Evolutionary conservation across 2,888 invertebrate species (phyloP).

Genomic region (Himalopsyche anomala): DNA sequence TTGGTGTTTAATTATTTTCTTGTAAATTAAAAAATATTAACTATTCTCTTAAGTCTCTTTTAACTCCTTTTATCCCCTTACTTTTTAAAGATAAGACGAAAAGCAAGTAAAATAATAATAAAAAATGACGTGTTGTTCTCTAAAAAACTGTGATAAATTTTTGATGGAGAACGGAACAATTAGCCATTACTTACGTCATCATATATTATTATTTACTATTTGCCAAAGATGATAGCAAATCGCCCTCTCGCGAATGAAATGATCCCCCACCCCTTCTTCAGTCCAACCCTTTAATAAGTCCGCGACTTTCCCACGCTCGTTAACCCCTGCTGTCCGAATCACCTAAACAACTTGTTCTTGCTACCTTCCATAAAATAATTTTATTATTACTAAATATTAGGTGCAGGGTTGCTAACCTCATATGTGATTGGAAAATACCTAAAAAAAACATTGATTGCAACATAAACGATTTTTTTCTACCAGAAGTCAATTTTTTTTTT

Average conservation of each 20-base stretch:
- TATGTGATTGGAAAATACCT: too few species aligned
- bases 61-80: too few species aligned
- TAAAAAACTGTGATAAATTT: background rate
- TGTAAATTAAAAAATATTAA: too few species aligned
- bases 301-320: slow-evolving; percentile 35
- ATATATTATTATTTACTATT: background rate
- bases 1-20: too few species aligned
- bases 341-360: slow-evolving; percentile 27
- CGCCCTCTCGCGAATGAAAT: background rate
- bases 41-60: too few species aligned
- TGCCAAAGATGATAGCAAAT: slow-evolving; percentile 35
- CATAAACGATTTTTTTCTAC: too few species aligned
- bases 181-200: background rate
- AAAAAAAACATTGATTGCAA: too few species aligned
- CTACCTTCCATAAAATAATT: background rate
- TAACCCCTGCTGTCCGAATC: slow-evolving; percentile 14
- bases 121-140: too few species aligned
- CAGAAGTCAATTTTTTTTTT: too few species aligned
- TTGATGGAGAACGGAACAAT: background rate
- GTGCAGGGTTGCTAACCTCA: background rate
- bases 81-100: too few species aligned
- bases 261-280: background rate
- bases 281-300: background rate
- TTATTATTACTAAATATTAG: background rate
- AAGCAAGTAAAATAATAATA: too few species aligned